Conservation (phyloP, 1,140 invertebrate species). For the Pseudomyrmex cubaensis region DNA sequence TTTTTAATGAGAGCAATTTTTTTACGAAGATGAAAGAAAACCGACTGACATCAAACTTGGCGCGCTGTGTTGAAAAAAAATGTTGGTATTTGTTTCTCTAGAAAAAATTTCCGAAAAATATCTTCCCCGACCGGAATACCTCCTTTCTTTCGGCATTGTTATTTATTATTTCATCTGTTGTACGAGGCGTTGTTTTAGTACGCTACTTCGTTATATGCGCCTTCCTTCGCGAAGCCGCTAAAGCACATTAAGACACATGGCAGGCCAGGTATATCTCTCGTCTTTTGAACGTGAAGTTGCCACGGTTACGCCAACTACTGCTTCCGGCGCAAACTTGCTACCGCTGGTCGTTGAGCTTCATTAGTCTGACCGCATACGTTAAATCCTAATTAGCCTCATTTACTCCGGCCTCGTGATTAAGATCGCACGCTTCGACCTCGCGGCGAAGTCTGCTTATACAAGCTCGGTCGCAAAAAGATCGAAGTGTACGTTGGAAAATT, state of each 20-base stretch:
- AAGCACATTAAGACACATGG: constrained; percentile 27
- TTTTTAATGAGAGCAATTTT: too few relatives aligned
- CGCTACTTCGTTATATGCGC: neutral
- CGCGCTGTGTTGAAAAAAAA: too few relatives aligned
- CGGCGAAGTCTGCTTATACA: neutral
- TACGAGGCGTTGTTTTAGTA: neutral
- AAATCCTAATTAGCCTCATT: constrained; percentile 74
- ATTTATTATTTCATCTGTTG: neutral
- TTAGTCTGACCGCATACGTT: constrained; percentile 73
- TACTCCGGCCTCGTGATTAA: constrained; percentile 57
- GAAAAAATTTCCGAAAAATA: too few relatives aligned
- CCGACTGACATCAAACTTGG: too few relatives aligned
- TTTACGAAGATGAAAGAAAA: too few relatives aligned
- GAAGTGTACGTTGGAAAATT: neutral
- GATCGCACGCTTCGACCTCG: constrained; percentile 37
- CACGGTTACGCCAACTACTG: constrained; percentile 48
- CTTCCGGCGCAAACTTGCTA: constrained; percentile 42
- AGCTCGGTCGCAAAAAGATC: constrained; percentile 11
- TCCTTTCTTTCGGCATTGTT: neutral
- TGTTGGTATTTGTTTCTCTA: too few relatives aligned
- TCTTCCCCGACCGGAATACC: too few relatives aligned
- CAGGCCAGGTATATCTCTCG: constrained; percentile 42
- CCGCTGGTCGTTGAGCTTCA: constrained; percentile 63
- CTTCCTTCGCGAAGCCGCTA: constrained; percentile 35
- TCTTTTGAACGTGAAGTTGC: constrained; percentile 55